Base-by-base conservation (phyloP, 2,888 invertebrate species). In the Argynnis bischoffii region DNA sequence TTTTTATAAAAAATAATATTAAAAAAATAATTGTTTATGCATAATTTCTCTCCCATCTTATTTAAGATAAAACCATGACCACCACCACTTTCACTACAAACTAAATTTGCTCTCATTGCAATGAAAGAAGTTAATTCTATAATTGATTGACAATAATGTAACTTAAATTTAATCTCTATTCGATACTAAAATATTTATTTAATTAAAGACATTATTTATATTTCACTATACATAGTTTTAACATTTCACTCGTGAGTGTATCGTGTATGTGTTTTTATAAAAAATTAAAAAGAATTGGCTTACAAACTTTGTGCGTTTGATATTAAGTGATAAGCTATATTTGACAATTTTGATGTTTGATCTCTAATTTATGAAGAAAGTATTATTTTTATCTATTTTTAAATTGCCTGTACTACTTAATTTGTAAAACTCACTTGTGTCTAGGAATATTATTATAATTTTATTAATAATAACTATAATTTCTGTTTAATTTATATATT, bases 131-230 rank as follows among this genome's bases (percentile, higher is more conserved):
- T 51, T 55, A 50, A 63, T 14, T 70, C 4, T 69, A 69, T 64
- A 66, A 66, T 70, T 66, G 35, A 56, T 70, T 64, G 74, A 71
- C 73, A 75, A 75, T 75, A 75, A 75, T 72, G 53, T 67, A 46
- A 51, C 13, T 59, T 68, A 60, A 50, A 55, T 63, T 6, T 21
- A n/a, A 50, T 63, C 11, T 21, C 21, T 46, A n/a, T 21, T 21
- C 2, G 6, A 48, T 18, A 14, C 35, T 31, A 35, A 6, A 31
- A 51, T 51, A 51, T 61, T 50, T 35, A 16, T 35, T 51, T 51
- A 48, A 51, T 8, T 60, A 11, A 18, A 50, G 31, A 26, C 18
- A 50, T 16, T 15, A 31, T 14, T 47, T 13, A 21, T 3, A 13
- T 35, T 16, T 57, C 13, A 46, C 11, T 35, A 13, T 55, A 35